Evolutionary conservation across 2,113 vertebrate genomes (phyloP).

Genomic region (Chelonoidis abingdonii): DNA sequence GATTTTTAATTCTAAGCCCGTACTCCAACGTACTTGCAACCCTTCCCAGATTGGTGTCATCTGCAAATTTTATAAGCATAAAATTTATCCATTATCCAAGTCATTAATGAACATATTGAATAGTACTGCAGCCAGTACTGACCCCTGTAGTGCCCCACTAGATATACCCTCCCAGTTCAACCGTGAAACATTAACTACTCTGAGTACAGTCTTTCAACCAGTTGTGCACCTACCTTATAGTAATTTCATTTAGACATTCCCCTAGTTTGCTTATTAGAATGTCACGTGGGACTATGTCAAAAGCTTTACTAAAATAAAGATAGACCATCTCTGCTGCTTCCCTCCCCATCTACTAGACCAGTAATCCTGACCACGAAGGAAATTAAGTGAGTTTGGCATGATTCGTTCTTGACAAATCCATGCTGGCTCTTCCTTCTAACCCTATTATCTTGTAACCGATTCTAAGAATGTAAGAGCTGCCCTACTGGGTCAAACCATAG

Average conservation of each 20-base stretch:
- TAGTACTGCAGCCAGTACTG: neutral
- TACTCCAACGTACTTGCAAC: neutral
- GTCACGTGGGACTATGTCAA: neutral
- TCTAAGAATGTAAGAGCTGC: neutral
- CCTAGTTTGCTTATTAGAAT: neutral
- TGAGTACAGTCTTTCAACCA: neutral
- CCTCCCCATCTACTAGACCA: neutral
- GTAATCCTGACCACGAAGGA: neutral
- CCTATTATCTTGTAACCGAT: neutral
- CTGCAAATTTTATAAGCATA: neutral
- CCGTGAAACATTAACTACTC: neutral
- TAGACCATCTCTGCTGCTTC: neutral
- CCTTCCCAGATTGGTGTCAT: neutral
- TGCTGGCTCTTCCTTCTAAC: neutral
- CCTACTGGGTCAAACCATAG: neutral
- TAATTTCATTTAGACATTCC: neutral
- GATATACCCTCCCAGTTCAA: neutral
- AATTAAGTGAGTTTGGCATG: neutral
- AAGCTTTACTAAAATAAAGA: neutral
- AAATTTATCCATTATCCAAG: neutral
- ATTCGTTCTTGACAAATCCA: neutral
- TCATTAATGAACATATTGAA: neutral
- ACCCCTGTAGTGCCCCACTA: neutral
- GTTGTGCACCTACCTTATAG: neutral
- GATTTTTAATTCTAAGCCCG: neutral